Evolutionary conservation across 2,888 invertebrate species (phyloP), one percentile per base, ranked within the genome.

Genomic region (Drosophila birchii): DNA sequence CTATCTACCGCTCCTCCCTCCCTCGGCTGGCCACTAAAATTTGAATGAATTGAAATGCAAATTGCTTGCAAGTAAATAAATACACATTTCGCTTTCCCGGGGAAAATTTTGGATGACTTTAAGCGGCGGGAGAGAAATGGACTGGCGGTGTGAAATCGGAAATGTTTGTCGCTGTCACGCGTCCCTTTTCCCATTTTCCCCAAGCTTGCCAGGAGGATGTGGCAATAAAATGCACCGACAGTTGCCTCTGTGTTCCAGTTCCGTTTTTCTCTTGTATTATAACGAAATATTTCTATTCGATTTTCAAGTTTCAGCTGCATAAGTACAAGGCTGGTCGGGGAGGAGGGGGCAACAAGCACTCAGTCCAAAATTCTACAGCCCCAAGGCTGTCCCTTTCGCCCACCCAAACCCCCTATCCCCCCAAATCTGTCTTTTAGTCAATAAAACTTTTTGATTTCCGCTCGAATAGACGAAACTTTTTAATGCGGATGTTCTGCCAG

Each of bases 381-480:
- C 34, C 34, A 23, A 34, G 51, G 51, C 34, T 23, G 34, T 51
- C 51, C 53, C 59, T 23, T 41, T 5, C 26, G 4, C 26, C 26
- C 3, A 4, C 26, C 26, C 26, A n/a, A n/a, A n/a, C 26, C 23
- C 38, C 29, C 29, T 29, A 8, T n/a, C 16, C 11, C 12, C 53
- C 23, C 20, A 14, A 60, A 60, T 39, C 68, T 55, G 69, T 66
- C 61, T 53, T 43, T 81, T 69, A 77, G 67, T 84, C 89, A 86
- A 83, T 88, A 86, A 75, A 84, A 86, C 85, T 84, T 88, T 84
- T 87, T 78, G 89, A 84, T 88, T 88, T 84, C 87, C 89, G 89
- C 85, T 89, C 77, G 85, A 84, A 63, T 74, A 67, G 81, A 77
- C 71, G 67, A 79, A 84, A 86, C 87, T 89, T 89, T 83, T 84